Evolutionary conservation across 2,797 vertebrate genomes (phyloP).

Genomic region (Lophius americanus): DNA sequence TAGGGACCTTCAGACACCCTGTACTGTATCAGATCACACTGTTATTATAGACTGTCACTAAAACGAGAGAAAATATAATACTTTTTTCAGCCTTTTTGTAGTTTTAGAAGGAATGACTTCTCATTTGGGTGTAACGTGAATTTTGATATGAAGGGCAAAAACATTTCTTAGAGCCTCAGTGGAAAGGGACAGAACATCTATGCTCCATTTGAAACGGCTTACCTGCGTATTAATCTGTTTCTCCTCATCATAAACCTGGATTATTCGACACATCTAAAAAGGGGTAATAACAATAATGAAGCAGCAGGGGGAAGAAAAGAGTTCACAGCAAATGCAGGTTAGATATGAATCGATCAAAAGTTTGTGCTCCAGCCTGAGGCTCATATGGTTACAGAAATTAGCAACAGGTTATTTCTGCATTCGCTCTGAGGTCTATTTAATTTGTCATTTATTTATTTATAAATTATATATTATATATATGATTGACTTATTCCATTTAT

Average conservation of each 20-base stretch:
- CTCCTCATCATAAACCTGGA: slow-evolving; percentile 99
- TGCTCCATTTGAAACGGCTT: slow-evolving; percentile 90
- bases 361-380: slow-evolving; percentile 50
- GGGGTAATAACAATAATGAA: slow-evolving; percentile 89
- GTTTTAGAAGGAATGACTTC: not conserved
- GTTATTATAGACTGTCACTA: not conserved
- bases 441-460: not conserved
- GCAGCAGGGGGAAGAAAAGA: slow-evolving; percentile 82
- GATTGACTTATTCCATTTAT: no score
- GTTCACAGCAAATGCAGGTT: slow-evolving; percentile 83
- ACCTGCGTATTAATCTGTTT: slow-evolving; percentile 99
- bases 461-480: no score
- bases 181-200: slow-evolving; percentile 79
- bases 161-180: slow-evolving; percentile 78
- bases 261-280: slow-evolving; percentile 99
- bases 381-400: slow-evolving; percentile 41
- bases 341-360: slow-evolving; percentile 67
- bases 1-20: not conserved
- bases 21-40: not conserved
- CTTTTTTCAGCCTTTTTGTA: not conserved
- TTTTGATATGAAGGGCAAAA: slow-evolving; percentile 28
- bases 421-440: not conserved
- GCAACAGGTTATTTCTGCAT: slow-evolving; percentile 47
- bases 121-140: slow-evolving; percentile 1
- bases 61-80: not conserved